Evolutionary conservation across 2,797 vertebrate genomes (phyloP), one percentile per base, ranked within the genome.

Genomic region (Anguilla anguilla): DNA sequence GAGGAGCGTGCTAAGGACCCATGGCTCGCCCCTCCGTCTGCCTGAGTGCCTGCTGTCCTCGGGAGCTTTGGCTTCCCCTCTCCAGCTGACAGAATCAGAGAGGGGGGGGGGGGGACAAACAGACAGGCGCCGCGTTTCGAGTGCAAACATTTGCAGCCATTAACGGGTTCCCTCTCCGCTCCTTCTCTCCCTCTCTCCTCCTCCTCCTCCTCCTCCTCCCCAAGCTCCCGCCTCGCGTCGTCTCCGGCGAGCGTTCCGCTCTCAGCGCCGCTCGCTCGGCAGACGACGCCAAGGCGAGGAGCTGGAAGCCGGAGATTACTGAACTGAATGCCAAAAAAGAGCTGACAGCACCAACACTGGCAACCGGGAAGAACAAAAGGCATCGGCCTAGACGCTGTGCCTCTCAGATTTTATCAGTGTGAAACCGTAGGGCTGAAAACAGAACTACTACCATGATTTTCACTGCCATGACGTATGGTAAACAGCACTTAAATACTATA

Each of bases 61-160:
- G 86, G 89, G 82, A 77, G 90, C 86, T 91, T 55, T 46, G 81
- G 69, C 90, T 86, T 74, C 9, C 43, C 6, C 6, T 6, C 77
- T 19, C 19, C 77, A 51, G 77, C 25, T 49, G 43, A 81, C 43
- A 81, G 77, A 49, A 49, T 19, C 43, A 25, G 87, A 77, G 90
- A 87, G 89, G 87, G 88, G 90, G 79, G 86, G 89, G 92, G 90
- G 92, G 89, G 91, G 46, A 43, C 64, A 39, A 91, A 93, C 90
- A 94, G 91, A 93, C 90, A 91, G 85, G 61, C 79, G 7, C 7
- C 86, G 88, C 91, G 10, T 51, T 89, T 92, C 86, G 11, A 91
- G 92, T 87, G 89, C 88, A 93, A 93, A 94, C 93, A 92, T 94
- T 95, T 94, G 89, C 93, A 92, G 89, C 88, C 89, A 87, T 87